phyloP scores from a whole-genome alignment of 2,113 vertebrate genomes.

The Marcusenius ussheri region DNA sequence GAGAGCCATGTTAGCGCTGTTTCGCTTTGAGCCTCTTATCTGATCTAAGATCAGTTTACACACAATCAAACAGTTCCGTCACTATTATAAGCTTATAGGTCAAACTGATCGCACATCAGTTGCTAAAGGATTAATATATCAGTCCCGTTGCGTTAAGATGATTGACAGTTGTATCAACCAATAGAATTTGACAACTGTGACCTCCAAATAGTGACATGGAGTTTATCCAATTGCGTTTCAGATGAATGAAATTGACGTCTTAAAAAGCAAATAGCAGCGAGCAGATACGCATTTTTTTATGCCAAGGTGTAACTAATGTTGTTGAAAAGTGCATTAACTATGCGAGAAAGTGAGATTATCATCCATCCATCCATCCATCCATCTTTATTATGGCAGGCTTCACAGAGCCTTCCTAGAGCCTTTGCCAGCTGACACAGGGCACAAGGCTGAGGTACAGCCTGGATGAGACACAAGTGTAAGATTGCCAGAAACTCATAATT shows the following conservation, averaged over 20 bases:
- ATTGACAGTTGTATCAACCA: not conserved
- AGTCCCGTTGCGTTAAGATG: not conserved
- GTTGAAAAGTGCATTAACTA: not conserved
- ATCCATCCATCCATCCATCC: not conserved
- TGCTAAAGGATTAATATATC: not conserved
- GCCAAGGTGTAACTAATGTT: not conserved
- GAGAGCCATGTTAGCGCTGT: not conserved
- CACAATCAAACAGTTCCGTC: too few species aligned
- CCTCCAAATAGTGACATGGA: not conserved
- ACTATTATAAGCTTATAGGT: not conserved
- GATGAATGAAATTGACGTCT: not conserved
- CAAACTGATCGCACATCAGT: not conserved
- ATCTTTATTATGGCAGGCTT: not conserved
- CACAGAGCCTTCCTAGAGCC: not conserved
- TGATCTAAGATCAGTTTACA: not conserved
- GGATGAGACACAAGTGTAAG: not conserved
- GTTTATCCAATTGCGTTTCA: not conserved
- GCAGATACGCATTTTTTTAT: not conserved
- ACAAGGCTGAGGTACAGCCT: not conserved
- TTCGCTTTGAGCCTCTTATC: not conserved
- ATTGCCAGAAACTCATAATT: not conserved
- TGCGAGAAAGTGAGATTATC: not conserved
- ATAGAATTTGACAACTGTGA: not conserved
- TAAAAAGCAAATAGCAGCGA: not conserved
- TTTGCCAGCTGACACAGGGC: not conserved